Evolutionary conservation across 37 sponge, comb jelly and placozoan genomes (phyloP).

Genomic region (Chondrosia reniformis): DNA sequence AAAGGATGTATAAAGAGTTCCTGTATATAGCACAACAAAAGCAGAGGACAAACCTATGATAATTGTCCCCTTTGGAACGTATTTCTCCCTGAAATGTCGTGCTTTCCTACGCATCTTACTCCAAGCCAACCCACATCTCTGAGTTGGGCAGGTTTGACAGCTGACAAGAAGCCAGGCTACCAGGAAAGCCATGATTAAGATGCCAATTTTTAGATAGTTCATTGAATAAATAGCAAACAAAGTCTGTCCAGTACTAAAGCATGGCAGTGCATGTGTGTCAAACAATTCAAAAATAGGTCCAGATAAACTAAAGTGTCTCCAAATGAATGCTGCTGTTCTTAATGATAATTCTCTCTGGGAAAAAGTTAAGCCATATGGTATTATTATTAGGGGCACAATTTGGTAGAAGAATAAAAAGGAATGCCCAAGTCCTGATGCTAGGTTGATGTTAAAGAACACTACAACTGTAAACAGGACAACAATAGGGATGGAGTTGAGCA

Average conservation of each 20-base stretch:
- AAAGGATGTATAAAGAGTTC: too few relatives aligned
- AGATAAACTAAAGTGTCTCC: too few relatives aligned
- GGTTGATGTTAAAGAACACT: conserved; percentile 9
- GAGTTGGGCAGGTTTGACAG: neutral
- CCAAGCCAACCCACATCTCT: neutral
- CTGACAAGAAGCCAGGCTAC: neutral
- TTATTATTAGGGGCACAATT: neutral
- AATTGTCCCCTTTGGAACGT: neutral
- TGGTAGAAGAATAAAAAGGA: conserved; percentile 12
- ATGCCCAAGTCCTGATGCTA: neutral
- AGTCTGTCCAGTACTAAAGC: too few relatives aligned
- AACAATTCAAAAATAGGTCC: too few relatives aligned
- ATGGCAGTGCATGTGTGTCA: too few relatives aligned
- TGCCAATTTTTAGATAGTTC: too few relatives aligned
- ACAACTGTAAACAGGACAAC: neutral
- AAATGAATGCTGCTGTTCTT: too few relatives aligned
- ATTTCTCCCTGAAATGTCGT: conserved; percentile 11
- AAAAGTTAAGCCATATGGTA: too few relatives aligned
- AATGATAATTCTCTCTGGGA: too few relatives aligned
- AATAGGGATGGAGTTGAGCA: neutral
- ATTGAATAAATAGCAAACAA: too few relatives aligned
- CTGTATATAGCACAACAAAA: too few relatives aligned
- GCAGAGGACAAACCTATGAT: neutral
- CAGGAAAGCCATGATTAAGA: too few relatives aligned
- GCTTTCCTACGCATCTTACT: neutral